phyloP scores from a whole-genome alignment of 2,113 vertebrate genomes.

The Vimba vimba region DNA sequence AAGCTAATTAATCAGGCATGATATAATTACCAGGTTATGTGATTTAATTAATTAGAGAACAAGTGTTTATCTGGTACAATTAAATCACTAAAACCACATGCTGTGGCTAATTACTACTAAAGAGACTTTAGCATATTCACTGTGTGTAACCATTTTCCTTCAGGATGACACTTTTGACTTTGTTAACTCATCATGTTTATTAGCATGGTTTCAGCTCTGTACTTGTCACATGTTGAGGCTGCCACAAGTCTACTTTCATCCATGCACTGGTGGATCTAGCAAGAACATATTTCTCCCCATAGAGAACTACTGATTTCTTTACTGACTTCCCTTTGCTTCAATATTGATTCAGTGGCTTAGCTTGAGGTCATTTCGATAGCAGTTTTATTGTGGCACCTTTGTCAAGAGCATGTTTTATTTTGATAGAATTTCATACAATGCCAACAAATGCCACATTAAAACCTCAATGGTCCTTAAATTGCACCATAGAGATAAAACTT shows the following conservation, averaged over 20 bases:
- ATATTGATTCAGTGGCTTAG: conserved; percentile 49
- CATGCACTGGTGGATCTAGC: background rate
- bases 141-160: background rate
- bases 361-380: conserved; percentile 40
- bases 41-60: background rate
- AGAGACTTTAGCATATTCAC: background rate
- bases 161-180: background rate
- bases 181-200: background rate
- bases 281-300: conserved; percentile 30
- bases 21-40: background rate
- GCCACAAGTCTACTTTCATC: conserved; percentile 6
- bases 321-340: conserved; percentile 29
- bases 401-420: conserved; percentile 44
- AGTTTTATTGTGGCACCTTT: conserved; percentile 27
- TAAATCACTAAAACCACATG: background rate
- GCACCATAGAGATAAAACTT: background rate
- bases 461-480: background rate
- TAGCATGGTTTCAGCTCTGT: background rate
- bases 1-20: background rate
- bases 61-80: background rate
- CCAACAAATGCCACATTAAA: conserved; percentile 36
- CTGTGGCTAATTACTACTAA: background rate
- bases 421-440: conserved; percentile 5
- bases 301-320: conserved; percentile 49
- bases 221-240: background rate